Evolutionary conservation across 1,140 invertebrate genomes (phyloP), one percentile per base, ranked within the genome.

Genomic region (Anthonomus grandis): DNA sequence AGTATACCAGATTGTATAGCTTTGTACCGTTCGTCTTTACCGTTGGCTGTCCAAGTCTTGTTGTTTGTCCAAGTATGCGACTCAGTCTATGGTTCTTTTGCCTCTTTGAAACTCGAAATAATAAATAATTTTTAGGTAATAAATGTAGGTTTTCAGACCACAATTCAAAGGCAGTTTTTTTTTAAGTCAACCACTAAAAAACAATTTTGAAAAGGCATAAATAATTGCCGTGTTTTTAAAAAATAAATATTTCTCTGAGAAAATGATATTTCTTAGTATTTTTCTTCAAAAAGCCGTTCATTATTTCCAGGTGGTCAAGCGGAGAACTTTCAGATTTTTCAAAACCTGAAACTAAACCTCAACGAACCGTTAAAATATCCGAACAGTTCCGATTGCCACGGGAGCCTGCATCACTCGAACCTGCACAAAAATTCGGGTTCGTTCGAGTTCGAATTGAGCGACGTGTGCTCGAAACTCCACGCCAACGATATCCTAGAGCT

Each of bases 401-500:
- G 21, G n/a, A 2, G 25, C 15, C 15, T 19, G 13, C 41, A 31
- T 31, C 49, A 37, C 34, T 31, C 22, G 31, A 65, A 60, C 37
- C 34, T 66, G 5, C 62, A 66, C 54, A 64, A 64, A 52, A 60
- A 60, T 19, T 57, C 60, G 13, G 69, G 64, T 21, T 68, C 66
- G 19, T 74, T 68, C 46, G 72, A 74, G 45, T 66, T 74, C 37
- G 69, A 73, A 15, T 71, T 93, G n/a, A 88, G 88, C 0, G 85
- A 89, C 13, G 82, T 87, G 37, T 91, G 87, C 69, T 89, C 87
- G 10, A 82, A 86, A 64, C 74, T 91, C 31, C 85, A 88, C 69
- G 84, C 86, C 0, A 81, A 83, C 37, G 83, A 90, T 38, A 91
- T 95, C 53, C 75, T 95, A 8, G 84, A 86, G 55, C 80, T 91